Base-by-base conservation (phyloP, 1,140 invertebrate genomes). In the Batillaria attramentaria region DNA sequence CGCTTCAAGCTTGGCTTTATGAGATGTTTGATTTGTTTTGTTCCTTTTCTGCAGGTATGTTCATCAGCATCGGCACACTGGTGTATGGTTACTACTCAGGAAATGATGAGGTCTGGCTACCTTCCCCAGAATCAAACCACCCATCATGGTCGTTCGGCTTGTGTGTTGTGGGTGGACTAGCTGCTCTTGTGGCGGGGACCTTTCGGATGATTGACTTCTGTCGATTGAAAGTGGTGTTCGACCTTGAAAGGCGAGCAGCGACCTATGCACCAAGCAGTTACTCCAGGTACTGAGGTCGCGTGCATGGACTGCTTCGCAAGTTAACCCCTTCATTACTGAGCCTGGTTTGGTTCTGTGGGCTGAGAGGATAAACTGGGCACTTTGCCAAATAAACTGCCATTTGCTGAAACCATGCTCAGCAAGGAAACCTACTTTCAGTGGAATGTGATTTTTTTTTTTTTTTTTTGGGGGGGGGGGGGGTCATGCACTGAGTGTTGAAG, bases 101-200 rank as follows among this genome's bases (percentile, higher is more conserved):
- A 89, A 96, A 95, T 89, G 93, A 96, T 62, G 93, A 97, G 24
- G 95, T 97, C 87, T 99, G 97, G 97, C 90, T 99, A 20, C 94
- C 98, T 91, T 97, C 98, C 89, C 97, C 97, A 8, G 96, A 97
- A 84, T 98, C 95, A 89, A 99, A 99, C 92, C 96, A 97, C 84
- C 90, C 99, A 0, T 97, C 97, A 16, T 99, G 97, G 97, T 96
- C 96, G 0, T 99, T 96, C 89, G 96, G 94, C 50, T 93, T 98
- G 86, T 95, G 96, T 60, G 95, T 97, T n/a, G 93, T 97, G 43
- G 94, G 96, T 2, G 95, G 95, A 83, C 93, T 98, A 68, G 93
- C 97, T 83, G 72, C 81, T 37, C 77, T 88, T 1, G 83, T 86
- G 41, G 77, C 86, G 3, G 87, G 83, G 10, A 84, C 86, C 81